Base-by-base conservation (phyloP, 2,888 invertebrate species). In the Pristionchus exspectatus region DNA sequence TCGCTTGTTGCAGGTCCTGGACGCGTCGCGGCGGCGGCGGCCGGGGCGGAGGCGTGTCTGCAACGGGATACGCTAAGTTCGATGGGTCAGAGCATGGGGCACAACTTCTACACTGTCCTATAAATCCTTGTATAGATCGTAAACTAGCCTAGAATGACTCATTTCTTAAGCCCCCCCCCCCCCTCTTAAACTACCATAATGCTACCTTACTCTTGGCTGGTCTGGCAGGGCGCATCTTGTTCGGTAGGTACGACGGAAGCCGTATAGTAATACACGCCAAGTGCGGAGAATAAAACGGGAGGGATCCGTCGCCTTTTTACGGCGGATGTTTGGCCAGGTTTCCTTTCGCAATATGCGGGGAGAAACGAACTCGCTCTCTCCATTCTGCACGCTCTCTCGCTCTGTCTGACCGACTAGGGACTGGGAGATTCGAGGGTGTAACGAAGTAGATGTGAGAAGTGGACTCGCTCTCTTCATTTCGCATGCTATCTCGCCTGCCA, bases 1-100 rank as follows among this genome's bases (percentile, higher is more conserved):
- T 77, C 44, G 21, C 21, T 44, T 44, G 38, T 44, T 44, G 38
- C 77, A 44, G 44, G 38, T 77, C 77, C 4, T 44, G 18, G 21
- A 44, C 44, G 18, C 77, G 38, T 33, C 77, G 38, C 16, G 77
- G 77, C 18, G 77, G 77, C 10, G 77, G 77, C 77, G 77, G 77
- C 24, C 77, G 77, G 24, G 77, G 77, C 12, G 77, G 77, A 77
- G 77, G 77, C 18, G 77, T 77, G 77, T 77, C 77, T 77, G 77
- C 24, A 77, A 77, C n/a, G 21, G 18, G 44, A 44, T 50, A 77
- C 38, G 21, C 24, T 50, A 77, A 9, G 77, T 18, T 50, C 77
- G 33, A 18, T 38, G 33, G 72, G 27, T 66, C 66, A n/a, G 27
- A 12, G 9, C 56, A 50, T 63, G 63, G 7, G 21, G 14, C 21